Conservation (phyloP, 2,888 invertebrate genomes). For the Folsomia manolachei region DNA sequence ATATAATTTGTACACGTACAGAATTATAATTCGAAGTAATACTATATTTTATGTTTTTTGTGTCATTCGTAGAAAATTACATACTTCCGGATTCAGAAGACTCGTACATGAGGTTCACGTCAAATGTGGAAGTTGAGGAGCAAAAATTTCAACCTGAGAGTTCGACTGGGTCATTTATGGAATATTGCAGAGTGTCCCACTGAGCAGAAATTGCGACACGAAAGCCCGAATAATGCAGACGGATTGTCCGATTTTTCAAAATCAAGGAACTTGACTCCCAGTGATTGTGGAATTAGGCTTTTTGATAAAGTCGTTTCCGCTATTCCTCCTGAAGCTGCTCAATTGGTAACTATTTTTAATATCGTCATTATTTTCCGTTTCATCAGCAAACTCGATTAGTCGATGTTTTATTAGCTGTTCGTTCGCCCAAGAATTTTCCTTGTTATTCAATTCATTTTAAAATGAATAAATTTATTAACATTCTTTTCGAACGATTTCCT, state of each 20-base stretch:
- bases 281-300: slow-evolving; percentile 1
- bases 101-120: background rate
- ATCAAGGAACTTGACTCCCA: background rate
- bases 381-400: background rate
- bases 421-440: background rate
- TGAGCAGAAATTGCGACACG: background rate
- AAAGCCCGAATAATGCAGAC: background rate
- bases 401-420: background rate
- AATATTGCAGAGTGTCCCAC: background rate
- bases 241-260: background rate
- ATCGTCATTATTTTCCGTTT: too few species aligned
- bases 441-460: background rate
- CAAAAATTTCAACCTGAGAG: background rate
- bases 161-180: background rate
- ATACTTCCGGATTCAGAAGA: background rate
- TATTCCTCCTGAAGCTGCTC: background rate
- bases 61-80: background rate
- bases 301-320: background rate
- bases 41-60: too few species aligned
- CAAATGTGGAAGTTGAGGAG: background rate
- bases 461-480: background rate
- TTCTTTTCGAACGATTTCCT: too few species aligned
- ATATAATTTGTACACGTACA: too few species aligned
- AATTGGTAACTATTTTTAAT: too few species aligned
- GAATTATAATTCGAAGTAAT: too few species aligned